Evolutionary conservation across 2,797 vertebrate species (phyloP).

Genomic region (Hippopotamyrus pictus): DNA sequence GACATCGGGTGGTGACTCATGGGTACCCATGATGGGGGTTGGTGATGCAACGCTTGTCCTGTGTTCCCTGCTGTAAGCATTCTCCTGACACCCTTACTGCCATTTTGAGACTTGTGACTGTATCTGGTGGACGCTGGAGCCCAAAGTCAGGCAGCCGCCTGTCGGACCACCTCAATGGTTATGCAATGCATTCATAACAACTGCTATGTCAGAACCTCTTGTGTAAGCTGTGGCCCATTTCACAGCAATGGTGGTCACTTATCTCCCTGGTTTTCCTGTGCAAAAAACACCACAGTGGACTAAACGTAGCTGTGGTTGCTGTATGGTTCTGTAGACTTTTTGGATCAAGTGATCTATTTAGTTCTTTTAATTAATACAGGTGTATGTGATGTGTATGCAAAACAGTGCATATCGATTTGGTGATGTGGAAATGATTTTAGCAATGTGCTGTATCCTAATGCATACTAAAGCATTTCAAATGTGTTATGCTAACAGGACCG

Average conservation of each 20-base stretch:
- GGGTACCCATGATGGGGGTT: neutral
- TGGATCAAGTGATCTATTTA: neutral
- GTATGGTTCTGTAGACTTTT: neutral
- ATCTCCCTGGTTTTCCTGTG: neutral
- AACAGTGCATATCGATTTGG: neutral
- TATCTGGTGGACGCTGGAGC: neutral
- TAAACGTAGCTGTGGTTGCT: neutral
- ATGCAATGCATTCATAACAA: neutral
- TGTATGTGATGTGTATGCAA: neutral
- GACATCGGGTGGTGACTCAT: neutral
- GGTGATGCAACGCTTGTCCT: neutral
- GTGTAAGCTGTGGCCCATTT: neutral
- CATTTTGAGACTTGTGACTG: neutral
- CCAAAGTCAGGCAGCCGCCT: neutral
- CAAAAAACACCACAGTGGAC: neutral
- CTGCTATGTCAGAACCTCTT: neutral
- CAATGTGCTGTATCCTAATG: neutral
- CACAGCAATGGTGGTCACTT: neutral
- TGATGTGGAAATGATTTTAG: neutral
- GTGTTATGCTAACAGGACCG: neutral
- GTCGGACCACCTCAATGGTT: neutral
- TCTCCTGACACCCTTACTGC: neutral
- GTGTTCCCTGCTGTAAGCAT: neutral
- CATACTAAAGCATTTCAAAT: neutral
- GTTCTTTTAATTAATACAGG: neutral